These are phyloP conservation scores for Hypena proboscidalis DNA, from an alignment of 2,888 invertebrate species.

Conservation along the genomic window DNA sequence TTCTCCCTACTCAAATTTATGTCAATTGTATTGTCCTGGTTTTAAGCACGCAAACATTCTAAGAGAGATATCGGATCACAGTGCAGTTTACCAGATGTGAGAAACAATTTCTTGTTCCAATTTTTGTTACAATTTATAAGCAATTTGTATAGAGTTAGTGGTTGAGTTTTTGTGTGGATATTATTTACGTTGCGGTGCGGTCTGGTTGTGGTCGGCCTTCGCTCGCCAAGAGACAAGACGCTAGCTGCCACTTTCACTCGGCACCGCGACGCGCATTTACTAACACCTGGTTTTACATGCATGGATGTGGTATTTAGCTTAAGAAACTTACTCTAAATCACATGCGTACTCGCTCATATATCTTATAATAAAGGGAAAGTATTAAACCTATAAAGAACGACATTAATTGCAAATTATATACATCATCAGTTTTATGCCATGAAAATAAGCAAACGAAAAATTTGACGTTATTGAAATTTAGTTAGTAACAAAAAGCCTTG, in stretches of 20 bases:
- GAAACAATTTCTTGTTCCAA: not conserved
- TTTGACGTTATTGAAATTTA: too few species aligned
- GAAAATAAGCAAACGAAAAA: too few species aligned
- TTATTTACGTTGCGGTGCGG: constrained; percentile 60
- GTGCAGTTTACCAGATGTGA: too few species aligned
- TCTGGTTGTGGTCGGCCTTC: constrained; percentile 76
- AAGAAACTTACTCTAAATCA: too few species aligned
- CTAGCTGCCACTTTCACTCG: constrained; percentile 81
- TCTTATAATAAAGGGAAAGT: too few species aligned
- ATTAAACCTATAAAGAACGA: too few species aligned
- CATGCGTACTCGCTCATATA: too few species aligned
- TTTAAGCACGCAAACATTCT: too few species aligned
- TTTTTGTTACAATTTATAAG: constrained; percentile 1
- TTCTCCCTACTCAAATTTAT: too few species aligned
- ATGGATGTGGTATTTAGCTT: constrained; percentile 61
- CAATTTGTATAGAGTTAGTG: constrained; percentile 27
- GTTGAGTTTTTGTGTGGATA: constrained; percentile 61
- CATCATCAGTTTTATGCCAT: too few species aligned
- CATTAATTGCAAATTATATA: too few species aligned
- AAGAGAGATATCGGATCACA: not conserved
- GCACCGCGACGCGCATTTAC: constrained; percentile 57
- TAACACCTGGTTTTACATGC: constrained; percentile 49
- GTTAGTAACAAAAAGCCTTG: constrained; percentile 3
- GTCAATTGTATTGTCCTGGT: too few species aligned
- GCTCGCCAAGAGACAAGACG: constrained; percentile 67